A percentile compares a stretch with the other conserved stretches of the same genome.
Evolutionary conservation across 2,113 vertebrate genomes (phyloP).

Genomic region (Megaceryle torquata): DNA sequence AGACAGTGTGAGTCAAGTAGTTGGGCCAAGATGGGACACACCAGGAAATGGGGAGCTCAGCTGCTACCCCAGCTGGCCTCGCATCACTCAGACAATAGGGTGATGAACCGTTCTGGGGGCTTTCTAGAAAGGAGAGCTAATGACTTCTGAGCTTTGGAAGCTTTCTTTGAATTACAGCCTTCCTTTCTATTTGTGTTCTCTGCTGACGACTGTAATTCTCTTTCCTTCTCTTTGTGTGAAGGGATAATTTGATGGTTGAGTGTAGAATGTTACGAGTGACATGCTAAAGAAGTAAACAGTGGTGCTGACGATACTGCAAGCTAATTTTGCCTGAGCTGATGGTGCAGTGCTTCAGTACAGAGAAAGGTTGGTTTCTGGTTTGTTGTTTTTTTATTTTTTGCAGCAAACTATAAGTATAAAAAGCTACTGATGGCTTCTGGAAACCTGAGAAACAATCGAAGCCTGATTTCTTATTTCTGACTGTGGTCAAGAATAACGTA

Average conservation of each 20-base stretch:
- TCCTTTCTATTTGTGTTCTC: not conserved
- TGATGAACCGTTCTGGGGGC: not conserved
- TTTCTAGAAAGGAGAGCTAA: not conserved
- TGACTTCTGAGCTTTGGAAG: not conserved
- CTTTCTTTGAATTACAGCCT: not conserved
- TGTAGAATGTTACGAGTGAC: not conserved
- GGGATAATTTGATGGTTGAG: conserved; percentile 32
- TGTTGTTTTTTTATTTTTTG: not conserved
- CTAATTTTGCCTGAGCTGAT: not conserved
- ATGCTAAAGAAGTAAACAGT: not conserved
- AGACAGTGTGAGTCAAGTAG: not conserved
- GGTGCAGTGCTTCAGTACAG: not conserved
- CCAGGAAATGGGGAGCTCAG: not conserved
- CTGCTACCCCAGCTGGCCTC: not conserved
- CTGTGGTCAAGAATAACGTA: not conserved
- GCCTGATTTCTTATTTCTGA: not conserved
- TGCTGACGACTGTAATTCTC: conserved; percentile 21
- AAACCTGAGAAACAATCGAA: not conserved
- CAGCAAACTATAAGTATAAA: not conserved
- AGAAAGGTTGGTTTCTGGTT: not conserved
- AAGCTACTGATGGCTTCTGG: not conserved
- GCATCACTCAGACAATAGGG: not conserved
- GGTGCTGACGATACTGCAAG: not conserved
- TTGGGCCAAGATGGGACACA: not conserved
- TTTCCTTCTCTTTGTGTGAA: not conserved